Percentiles rank a stretch among this genome's conserved stretches.
Evolutionary conservation across 2,113 vertebrate species (phyloP).

Genomic region (Tautogolabrus adspersus): DNA sequence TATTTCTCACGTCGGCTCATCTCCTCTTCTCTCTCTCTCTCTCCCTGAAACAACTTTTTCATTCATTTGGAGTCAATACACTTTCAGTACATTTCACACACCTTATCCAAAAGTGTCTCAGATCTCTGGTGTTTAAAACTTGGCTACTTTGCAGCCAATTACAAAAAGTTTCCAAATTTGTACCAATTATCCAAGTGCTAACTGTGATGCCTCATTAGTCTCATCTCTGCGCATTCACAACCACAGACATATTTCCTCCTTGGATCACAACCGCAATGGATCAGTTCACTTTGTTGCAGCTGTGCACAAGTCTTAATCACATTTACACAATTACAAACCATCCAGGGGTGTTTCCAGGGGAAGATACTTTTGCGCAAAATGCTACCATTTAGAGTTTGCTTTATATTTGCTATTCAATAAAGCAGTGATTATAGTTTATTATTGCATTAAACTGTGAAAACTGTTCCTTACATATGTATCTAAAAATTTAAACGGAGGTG

Average conservation of each 20-base stretch:
- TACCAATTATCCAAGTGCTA: not conserved
- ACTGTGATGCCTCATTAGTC: conserved; percentile 1
- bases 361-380: too few species aligned
- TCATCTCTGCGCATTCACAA: conserved; percentile 2
- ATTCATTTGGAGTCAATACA: conserved; percentile 9
- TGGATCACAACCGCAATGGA: conserved; percentile 1
- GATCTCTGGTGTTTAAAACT: not conserved
- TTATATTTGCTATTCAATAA: too few species aligned
- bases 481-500: too few species aligned
- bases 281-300: conserved; percentile 14
- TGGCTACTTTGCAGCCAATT: not conserved
- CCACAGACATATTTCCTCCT: conserved; percentile 12
- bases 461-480: too few species aligned
- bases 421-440: too few species aligned
- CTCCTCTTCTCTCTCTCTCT: not conserved
- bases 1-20: conserved; percentile 7
- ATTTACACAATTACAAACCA: conserved; percentile 35
- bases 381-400: too few species aligned
- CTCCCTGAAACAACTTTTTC: conserved; percentile 11
- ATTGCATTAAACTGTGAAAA: too few species aligned
- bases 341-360: conserved; percentile 10
- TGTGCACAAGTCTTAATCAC: conserved; percentile 18
- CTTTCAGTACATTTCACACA: conserved; percentile 7
- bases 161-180: not conserved
- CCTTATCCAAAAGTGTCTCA: conserved; percentile 4